Evolutionary conservation across 2,888 invertebrate species (phyloP).

Genomic region (Endotricha flammealis): DNA sequence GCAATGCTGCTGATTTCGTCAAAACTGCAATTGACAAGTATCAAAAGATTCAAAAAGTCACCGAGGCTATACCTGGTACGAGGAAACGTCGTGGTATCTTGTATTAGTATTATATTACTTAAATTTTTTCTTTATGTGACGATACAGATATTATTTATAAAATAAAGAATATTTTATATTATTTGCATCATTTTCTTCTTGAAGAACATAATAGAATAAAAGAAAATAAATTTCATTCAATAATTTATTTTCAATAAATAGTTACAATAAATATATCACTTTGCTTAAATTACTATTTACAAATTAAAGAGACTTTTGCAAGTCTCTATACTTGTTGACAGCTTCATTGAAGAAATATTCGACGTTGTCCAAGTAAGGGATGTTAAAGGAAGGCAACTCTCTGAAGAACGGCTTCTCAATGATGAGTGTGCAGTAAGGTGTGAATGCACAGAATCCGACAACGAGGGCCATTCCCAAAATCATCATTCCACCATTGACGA

Average conservation of each 20-base stretch:
- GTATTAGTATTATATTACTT: slow-evolving; percentile 16
- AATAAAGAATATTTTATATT: no score
- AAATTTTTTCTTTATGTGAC: slow-evolving; percentile 11
- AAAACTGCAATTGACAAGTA: slow-evolving; percentile 81
- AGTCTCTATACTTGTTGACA: slow-evolving; percentile 25
- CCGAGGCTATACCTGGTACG: slow-evolving; percentile 26
- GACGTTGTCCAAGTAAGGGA: slow-evolving; percentile 42
- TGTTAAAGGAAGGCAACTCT: slow-evolving; percentile 57
- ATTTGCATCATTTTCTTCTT: no score
- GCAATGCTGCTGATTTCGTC: slow-evolving; percentile 78
- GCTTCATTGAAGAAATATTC: slow-evolving; percentile 27
- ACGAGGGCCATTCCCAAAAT: slow-evolving; percentile 52
- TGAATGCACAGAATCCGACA: slow-evolving; percentile 73
- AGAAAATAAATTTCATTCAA: background rate
- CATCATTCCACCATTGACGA: slow-evolving; percentile 38
- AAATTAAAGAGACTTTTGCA: slow-evolving; percentile 17
- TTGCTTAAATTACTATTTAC: slow-evolving; percentile 8
- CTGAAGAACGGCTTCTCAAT: slow-evolving; percentile 50
- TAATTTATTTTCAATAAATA: slow-evolving; percentile 13
- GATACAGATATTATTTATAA: slow-evolving; percentile 8
- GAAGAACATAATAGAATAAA: no score
- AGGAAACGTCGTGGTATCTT: slow-evolving; percentile 43
- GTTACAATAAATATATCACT: slow-evolving; percentile 8
- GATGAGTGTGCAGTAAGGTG: slow-evolving; percentile 71
- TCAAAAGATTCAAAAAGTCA: slow-evolving; percentile 58